These are phyloP conservation scores for Leptopilina myrica DNA, from an alignment of 2,888 invertebrate genomes.

Conservation along the genomic window DNA sequence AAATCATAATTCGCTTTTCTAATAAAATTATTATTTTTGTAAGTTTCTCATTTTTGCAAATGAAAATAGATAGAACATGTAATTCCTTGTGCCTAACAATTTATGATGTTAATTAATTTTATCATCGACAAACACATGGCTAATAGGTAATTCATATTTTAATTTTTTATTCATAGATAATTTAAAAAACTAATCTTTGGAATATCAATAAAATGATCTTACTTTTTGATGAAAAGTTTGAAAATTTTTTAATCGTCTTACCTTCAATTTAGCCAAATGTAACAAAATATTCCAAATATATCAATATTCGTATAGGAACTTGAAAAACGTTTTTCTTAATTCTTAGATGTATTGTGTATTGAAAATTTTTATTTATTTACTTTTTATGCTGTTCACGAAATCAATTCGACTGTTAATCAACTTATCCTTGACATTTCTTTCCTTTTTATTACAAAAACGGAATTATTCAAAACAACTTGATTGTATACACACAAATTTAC, in stretches of 20 bases:
- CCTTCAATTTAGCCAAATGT: too few species aligned
- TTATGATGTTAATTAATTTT: slow-evolving; percentile 10
- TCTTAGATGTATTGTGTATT: neutral
- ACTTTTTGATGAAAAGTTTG: neutral
- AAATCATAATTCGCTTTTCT: slow-evolving; percentile 25
- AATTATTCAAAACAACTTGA: slow-evolving; percentile 10
- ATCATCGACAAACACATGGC: neutral
- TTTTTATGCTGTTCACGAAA: neutral
- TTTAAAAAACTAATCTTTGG: neutral
- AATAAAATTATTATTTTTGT: neutral
- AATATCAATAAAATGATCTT: neutral
- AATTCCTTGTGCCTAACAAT: slow-evolving; percentile 8
- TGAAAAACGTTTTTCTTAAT: too few species aligned
- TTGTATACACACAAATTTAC: neutral
- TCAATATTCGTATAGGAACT: neutral
- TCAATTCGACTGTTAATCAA: neutral
- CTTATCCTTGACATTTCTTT: slow-evolving; percentile 19
- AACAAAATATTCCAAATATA: too few species aligned
- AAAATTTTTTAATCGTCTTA: neutral
- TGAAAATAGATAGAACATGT: neutral
- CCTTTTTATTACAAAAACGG: neutral
- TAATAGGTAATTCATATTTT: neutral
- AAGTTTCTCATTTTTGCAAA: neutral
- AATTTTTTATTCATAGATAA: neutral
- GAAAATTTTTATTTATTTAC: neutral